Conservation (phyloP, 2,888 invertebrate species). For the Bruchidius siliquastri region DNA sequence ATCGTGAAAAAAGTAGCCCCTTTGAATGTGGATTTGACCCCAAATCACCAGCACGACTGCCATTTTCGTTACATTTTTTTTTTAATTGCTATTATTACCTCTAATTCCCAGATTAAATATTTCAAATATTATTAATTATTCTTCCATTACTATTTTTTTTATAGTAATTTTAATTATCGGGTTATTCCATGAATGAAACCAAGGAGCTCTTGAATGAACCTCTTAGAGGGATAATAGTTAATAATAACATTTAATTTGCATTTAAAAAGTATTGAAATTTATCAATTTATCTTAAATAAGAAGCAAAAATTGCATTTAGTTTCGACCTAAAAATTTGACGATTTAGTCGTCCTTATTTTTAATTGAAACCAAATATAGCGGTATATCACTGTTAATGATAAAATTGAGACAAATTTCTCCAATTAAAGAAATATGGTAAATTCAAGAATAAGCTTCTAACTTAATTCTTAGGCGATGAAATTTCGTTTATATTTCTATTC, state of each 20-base stretch:
- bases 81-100: constrained; percentile 61
- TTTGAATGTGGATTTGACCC: constrained; percentile 63
- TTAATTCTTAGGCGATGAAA: constrained; percentile 51
- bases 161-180: constrained; percentile 53
- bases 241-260: constrained; percentile 50
- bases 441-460: constrained; percentile 58
- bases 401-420: constrained; percentile 11
- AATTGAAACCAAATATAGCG: constrained; percentile 40
- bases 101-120: constrained; percentile 49
- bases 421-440: constrained; percentile 56
- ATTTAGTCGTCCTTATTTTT: constrained; percentile 48
- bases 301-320: constrained; percentile 51
- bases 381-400: constrained; percentile 15
- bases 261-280: constrained; percentile 46
- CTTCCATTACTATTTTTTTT: constrained; percentile 36
- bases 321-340: constrained; percentile 50
- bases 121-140: constrained; percentile 36
- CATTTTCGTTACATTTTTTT: constrained; percentile 62
- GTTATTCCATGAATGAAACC: constrained; percentile 53
- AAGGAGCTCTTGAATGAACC: constrained; percentile 58
- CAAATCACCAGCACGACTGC: constrained; percentile 49
- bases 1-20: constrained; percentile 61
- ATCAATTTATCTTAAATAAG: constrained; percentile 47
- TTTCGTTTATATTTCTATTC: constrained; percentile 54
- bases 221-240: constrained; percentile 48